A percentile compares a stretch with the other conserved stretches of the same genome.
Evolutionary conservation across 2,888 invertebrate species (phyloP).

Genomic region (Netelia virgata): DNA sequence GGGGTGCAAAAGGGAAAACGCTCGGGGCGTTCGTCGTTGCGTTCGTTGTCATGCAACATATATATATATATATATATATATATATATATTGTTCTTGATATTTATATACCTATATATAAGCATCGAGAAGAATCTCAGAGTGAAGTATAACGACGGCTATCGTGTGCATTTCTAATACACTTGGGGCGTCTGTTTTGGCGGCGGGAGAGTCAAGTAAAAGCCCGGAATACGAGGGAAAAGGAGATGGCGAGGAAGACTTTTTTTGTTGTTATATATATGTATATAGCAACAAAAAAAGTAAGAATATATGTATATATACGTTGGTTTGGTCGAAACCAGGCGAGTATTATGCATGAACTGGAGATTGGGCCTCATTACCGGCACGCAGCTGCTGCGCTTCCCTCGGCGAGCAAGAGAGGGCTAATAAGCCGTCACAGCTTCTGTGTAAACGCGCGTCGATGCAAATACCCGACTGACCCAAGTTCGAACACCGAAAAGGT

Average conservation of each 20-base stretch:
- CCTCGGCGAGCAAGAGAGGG: conserved; percentile 67
- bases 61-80: conserved; percentile 34
- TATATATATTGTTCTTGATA: conserved; percentile 16
- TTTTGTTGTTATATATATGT: conserved; percentile 33
- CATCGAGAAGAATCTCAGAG: conserved; percentile 28
- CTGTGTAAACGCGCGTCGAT: conserved; percentile 80
- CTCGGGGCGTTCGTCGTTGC: conserved; percentile 58
- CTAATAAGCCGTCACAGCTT: conserved; percentile 84
- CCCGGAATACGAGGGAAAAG: conserved; percentile 51
- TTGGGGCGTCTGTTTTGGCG: conserved; percentile 59
- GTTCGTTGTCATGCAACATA: conserved; percentile 38
- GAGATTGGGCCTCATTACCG: conserved; percentile 81
- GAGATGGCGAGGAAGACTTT: conserved; percentile 38
- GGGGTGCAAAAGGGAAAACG: conserved; percentile 50
- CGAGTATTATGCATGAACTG: conserved; percentile 78
- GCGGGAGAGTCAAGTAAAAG: conserved; percentile 57
- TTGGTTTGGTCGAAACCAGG: conserved; percentile 48
- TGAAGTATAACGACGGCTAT: conserved; percentile 58
- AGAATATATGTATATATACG: not conserved
- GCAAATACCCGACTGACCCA: conserved; percentile 75
- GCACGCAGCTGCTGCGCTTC: conserved; percentile 81
- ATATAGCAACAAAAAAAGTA: too few species aligned
- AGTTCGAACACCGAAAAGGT: conserved; percentile 45
- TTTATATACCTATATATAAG: conserved; percentile 11
- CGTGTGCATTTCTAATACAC: conserved; percentile 63